Conservation (phyloP, 2,113 vertebrate species). For the Pyrgilauda ruficollis region DNA sequence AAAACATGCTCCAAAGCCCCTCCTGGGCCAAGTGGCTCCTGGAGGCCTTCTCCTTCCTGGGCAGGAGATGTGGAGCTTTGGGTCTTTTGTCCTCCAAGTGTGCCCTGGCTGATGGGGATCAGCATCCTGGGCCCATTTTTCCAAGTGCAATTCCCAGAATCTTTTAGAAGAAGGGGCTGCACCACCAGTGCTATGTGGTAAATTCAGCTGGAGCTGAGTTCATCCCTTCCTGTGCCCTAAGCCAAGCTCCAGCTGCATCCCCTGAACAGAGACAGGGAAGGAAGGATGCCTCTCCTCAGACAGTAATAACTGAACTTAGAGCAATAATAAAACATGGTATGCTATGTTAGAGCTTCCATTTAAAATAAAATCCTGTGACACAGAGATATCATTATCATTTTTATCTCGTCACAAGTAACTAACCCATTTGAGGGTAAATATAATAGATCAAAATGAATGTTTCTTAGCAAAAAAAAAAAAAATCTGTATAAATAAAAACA, state of each 20-base stretch:
- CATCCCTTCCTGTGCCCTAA: not conserved
- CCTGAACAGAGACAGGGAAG: not conserved
- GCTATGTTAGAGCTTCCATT: constrained; percentile 42
- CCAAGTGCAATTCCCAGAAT: not conserved
- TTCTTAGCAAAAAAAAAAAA: constrained; percentile 2
- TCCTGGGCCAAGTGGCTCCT: not conserved
- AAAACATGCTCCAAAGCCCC: not conserved
- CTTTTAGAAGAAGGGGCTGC: not conserved
- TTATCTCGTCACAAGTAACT: constrained; percentile 32
- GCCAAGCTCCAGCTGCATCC: not conserved
- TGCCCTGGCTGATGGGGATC: not conserved
- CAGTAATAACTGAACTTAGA: not conserved
- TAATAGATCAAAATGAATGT: not conserved
- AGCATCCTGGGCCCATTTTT: not conserved
- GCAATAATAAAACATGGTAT: constrained; percentile 6
- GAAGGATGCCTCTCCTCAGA: not conserved
- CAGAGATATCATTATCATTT: constrained; percentile 21
- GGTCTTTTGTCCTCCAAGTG: not conserved
- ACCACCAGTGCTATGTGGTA: not conserved
- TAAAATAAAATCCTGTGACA: constrained; percentile 46
- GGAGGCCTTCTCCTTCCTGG: not conserved
- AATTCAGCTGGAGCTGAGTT: not conserved
- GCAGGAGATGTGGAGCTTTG: not conserved
- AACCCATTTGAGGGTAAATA: constrained; percentile 37
- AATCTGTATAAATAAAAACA: not conserved